Evolutionary conservation across 2,888 invertebrate species (phyloP).

Genomic region (Ethmia dodecea): DNA sequence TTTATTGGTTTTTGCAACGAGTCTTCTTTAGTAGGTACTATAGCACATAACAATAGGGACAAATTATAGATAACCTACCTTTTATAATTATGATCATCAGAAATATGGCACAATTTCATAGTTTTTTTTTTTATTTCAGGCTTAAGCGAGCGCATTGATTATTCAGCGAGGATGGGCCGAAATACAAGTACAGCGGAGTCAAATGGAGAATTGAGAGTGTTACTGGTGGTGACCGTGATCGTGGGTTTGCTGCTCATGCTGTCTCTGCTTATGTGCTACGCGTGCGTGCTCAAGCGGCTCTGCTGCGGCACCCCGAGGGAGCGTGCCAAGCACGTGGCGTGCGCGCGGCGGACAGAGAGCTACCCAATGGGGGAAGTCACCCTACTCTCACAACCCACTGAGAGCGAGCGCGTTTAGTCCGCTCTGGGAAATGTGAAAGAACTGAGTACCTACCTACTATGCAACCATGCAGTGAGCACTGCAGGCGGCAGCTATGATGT

Average conservation of each 20-base stretch:
- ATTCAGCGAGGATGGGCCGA: conserved; percentile 51
- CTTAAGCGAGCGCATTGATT: too few relatives aligned
- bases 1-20: too few relatives aligned
- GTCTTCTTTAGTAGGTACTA: too few relatives aligned
- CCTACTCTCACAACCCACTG: conserved; percentile 79
- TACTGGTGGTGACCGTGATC: conserved; percentile 77
- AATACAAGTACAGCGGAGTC: conserved; percentile 53
- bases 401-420: conserved; percentile 68
- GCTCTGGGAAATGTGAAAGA: too few relatives aligned
- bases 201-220: conserved; percentile 77
- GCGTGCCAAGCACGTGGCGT: conserved; percentile 55
- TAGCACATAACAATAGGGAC: too few relatives aligned
- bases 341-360: conserved; percentile 63
- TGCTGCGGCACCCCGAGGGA: conserved; percentile 77
- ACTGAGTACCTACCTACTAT: too few relatives aligned
- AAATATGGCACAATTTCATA: too few relatives aligned
- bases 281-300: conserved; percentile 80
- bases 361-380: conserved; percentile 80
- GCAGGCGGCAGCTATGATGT: too few relatives aligned
- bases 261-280: conserved; percentile 81
- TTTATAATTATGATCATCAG: too few relatives aligned
- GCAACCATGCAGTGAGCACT: too few relatives aligned
- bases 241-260: conserved; percentile 79
- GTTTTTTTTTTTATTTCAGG: conserved; percentile 37
- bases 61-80: too few relatives aligned